Evolutionary conservation across 37 sponge, comb jelly and placozoan genomes (phyloP), one percentile per base, ranked within the genome.

Genomic region (Axinella damicornis): DNA sequence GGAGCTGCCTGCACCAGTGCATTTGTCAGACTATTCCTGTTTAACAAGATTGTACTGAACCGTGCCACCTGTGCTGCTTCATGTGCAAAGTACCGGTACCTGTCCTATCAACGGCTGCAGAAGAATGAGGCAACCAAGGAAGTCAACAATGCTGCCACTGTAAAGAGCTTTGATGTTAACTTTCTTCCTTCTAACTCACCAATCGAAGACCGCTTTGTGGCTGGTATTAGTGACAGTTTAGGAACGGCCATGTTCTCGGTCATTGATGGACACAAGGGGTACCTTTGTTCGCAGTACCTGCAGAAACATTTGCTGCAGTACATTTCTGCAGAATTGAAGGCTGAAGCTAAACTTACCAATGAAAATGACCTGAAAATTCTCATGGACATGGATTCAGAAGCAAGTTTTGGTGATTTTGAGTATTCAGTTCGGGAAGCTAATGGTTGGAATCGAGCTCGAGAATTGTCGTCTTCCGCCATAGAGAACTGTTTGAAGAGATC

Each of bases 241-340:
- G 83, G 65, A 37, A n/a, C 82, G 5, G 79, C 69, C 18, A 15
- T 93, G 19, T 93, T 96, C 76, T 77, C 92, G 11, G 83, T 93
- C 17, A 85, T 93, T 65, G 96, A 96, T 65, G 96, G 96, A 0
- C 96, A 96, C 80, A 83, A 83, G 33, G 92, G 94, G 13, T 62
- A 32, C 57, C 85, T 81, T 0, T 92, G 94, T 34, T 46, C 94
- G 0, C 85, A 96, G 14, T 65, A 74, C 28, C 58, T 96, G 11
- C 84, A 90, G 69, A 74, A 91, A 32, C 74, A 84, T 33, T 30
- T 95, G n/a, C 39, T 88, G 27, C 39, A 83, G 17, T 64, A 80
- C 59, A 73, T 87, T 27, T 58, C 71, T 6, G 5, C 46, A 32
- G 34, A 27, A 21, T 72, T 89, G 19, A 40, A 55, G 17, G 41